phyloP scores from a whole-genome alignment of 2,888 invertebrate species.

The Sarcophaga variegata region DNA sequence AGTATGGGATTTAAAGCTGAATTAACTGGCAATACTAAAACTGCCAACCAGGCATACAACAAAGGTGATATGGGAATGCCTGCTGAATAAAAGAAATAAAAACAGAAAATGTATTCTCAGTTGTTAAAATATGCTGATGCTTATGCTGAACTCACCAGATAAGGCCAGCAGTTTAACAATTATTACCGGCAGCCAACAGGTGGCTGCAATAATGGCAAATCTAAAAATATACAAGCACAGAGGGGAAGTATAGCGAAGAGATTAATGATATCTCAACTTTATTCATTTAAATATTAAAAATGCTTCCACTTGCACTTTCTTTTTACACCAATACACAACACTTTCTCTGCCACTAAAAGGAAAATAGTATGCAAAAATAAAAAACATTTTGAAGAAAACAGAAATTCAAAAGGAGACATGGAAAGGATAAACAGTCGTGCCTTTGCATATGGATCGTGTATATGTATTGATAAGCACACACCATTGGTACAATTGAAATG shows the following conservation, averaged over 20 bases:
- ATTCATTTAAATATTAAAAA: too few species aligned
- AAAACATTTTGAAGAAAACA: not conserved
- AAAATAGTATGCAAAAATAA: slow-evolving; percentile 6
- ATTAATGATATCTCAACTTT: too few species aligned
- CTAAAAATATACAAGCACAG: slow-evolving; percentile 65
- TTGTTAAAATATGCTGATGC: not conserved
- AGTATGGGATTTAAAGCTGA: slow-evolving; percentile 85
- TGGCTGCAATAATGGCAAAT: slow-evolving; percentile 84
- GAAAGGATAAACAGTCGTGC: slow-evolving; percentile 73
- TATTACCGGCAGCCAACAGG: slow-evolving; percentile 85
- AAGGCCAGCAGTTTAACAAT: slow-evolving; percentile 84
- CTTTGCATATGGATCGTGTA: slow-evolving; percentile 85
- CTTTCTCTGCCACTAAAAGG: slow-evolving; percentile 83
- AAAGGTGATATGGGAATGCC: slow-evolving; percentile 83
- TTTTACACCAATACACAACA: slow-evolving; percentile 81
- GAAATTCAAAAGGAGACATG: not conserved
- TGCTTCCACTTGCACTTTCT: too few species aligned
- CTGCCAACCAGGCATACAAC: slow-evolving; percentile 85
- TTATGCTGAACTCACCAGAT: slow-evolving; percentile 80
- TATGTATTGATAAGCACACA: slow-evolving; percentile 84
- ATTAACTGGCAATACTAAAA: slow-evolving; percentile 85
- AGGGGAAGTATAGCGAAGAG: not conserved
- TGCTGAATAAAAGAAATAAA: slow-evolving; percentile 71
- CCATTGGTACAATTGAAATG: slow-evolving; percentile 85
- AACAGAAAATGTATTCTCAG: not conserved